A percentile compares a stretch with the other conserved stretches of the same genome.
These are phyloP conservation scores for Clupea harengus DNA, from an alignment of 2,113 vertebrate genomes.

Conservation along the genomic window DNA sequence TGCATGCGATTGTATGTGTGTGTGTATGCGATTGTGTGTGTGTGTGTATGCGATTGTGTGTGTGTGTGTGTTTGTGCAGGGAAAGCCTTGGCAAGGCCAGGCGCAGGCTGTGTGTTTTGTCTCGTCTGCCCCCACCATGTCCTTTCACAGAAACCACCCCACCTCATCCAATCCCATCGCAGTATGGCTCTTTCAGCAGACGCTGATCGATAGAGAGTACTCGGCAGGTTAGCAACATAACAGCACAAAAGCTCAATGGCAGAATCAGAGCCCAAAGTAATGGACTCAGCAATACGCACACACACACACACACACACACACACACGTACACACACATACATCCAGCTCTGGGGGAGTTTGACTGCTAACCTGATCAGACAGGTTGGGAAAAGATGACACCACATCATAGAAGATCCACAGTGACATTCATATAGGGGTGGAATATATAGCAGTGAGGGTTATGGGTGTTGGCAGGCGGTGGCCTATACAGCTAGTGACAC, in stretches of 20 bases:
- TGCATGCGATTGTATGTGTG: neutral
- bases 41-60: neutral
- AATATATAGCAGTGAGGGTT: neutral
- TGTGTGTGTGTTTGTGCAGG: neutral
- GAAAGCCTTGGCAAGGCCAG: neutral
- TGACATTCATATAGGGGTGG: neutral
- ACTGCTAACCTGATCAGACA: slow-evolving; percentile 10
- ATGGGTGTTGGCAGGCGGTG: neutral
- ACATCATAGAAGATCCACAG: neutral
- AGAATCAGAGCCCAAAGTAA: neutral
- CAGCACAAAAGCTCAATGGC: neutral
- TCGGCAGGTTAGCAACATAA: neutral
- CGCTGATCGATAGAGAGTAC: neutral
- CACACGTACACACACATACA: neutral
- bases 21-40: neutral
- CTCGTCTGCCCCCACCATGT: neutral
- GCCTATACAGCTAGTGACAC: neutral
- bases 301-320: slow-evolving; percentile 8
- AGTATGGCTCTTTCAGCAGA: neutral
- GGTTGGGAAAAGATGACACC: neutral
- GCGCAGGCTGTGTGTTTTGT: slow-evolving; percentile 2
- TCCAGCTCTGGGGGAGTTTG: neutral
- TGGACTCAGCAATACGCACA: neutral
- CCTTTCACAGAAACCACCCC: neutral
- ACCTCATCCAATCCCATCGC: neutral